Conservation (phyloP, 2,888 invertebrate genomes). For the Cacoxenus indagator region DNA sequence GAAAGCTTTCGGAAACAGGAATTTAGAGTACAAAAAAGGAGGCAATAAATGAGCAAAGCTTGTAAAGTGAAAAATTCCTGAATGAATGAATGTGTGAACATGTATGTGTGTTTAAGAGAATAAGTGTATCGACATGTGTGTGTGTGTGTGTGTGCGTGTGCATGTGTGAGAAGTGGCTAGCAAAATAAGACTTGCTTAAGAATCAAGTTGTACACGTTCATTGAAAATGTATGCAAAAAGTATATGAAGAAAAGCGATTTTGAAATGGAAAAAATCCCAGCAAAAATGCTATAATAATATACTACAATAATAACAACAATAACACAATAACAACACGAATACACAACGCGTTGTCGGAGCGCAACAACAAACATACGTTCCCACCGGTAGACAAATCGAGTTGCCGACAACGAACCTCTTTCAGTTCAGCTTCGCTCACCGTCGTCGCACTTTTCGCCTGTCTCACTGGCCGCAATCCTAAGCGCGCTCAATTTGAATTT, state of each 20-base stretch:
- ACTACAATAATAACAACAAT: conserved; percentile 32
- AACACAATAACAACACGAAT: conserved; percentile 38
- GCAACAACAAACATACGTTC: conserved; percentile 38
- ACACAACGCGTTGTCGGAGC: background rate
- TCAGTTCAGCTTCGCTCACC: background rate
- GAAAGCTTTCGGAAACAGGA: background rate
- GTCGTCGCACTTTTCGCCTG: no score
- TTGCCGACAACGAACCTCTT: no score
- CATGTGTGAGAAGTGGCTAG: background rate
- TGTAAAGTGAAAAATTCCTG: background rate
- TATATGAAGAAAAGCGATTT: background rate
- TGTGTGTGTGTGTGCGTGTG: background rate
- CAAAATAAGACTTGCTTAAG: background rate
- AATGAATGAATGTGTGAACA: background rate
- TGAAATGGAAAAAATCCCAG: conserved; percentile 16
- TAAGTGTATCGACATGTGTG: background rate
- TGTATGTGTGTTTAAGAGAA: background rate
- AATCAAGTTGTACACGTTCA: background rate
- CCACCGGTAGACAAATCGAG: conserved; percentile 22
- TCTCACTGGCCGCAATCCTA: no score
- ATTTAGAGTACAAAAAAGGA: conserved; percentile 23
- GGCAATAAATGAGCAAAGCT: background rate
- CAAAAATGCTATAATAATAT: background rate
- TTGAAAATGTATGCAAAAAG: conserved; percentile 1
- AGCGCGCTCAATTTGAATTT: background rate